These are phyloP conservation scores for Pandemis heparana DNA, from an alignment of 2,888 invertebrate genomes.

Conservation along the genomic window DNA sequence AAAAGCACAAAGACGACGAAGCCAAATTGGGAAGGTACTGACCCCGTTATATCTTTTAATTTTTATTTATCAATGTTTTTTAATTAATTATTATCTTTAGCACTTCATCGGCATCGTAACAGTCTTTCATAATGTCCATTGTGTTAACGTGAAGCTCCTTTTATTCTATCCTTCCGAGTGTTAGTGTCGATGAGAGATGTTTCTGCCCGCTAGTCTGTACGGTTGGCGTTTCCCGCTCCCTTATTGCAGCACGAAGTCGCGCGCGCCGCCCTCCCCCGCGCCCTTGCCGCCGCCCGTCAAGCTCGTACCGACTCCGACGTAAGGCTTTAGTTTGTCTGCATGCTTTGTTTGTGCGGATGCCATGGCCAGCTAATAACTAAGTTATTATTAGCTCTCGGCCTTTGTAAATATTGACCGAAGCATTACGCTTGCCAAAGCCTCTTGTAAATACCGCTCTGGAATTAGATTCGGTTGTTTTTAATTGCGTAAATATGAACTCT, in stretches of 20 bases:
- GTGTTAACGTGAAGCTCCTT: slow-evolving; percentile 36
- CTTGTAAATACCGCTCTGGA: slow-evolving; percentile 60
- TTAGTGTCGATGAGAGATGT: slow-evolving; percentile 86
- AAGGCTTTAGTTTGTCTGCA: slow-evolving; percentile 82
- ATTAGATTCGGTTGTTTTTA: slow-evolving; percentile 37
- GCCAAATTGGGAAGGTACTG: slow-evolving; percentile 93
- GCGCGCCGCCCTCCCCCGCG: slow-evolving; percentile 91
- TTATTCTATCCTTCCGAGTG: slow-evolving; percentile 59
- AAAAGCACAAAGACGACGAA: slow-evolving; percentile 92
- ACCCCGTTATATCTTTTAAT: slow-evolving; percentile 38
- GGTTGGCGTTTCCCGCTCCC: slow-evolving; percentile 98
- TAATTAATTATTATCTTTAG: slow-evolving; percentile 49
- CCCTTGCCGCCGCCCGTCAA: slow-evolving; percentile 92
- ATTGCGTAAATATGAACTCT: slow-evolving; percentile 38
- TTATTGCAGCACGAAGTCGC: slow-evolving; percentile 96
- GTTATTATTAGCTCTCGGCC: slow-evolving; percentile 34
- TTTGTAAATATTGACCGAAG: slow-evolving; percentile 55
- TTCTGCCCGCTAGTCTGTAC: slow-evolving; percentile 93
- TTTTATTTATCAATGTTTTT: slow-evolving; percentile 26
- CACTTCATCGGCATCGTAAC: slow-evolving; percentile 71
- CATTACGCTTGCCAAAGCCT: slow-evolving; percentile 56
- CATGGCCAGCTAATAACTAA: slow-evolving; percentile 48
- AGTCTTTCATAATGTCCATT: slow-evolving; percentile 53
- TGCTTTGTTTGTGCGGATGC: slow-evolving; percentile 81
- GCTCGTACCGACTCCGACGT: slow-evolving; percentile 90